Base-by-base conservation (phyloP, 2,113 vertebrate genomes). In the Perca flavescens region DNA sequence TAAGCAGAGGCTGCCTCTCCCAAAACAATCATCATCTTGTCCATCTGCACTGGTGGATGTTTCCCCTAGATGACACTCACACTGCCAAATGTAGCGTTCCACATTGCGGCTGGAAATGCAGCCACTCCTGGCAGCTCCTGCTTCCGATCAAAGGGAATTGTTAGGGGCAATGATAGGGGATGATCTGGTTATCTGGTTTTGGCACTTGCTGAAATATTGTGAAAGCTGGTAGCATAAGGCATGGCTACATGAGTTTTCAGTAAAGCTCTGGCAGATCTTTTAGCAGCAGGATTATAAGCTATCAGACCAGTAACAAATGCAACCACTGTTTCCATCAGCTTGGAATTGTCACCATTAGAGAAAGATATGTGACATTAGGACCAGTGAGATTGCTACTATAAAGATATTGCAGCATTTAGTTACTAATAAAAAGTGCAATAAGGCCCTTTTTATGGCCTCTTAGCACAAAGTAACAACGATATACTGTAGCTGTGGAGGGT, bases 271-370 rank as follows among this genome's bases (percentile, higher is more conserved):
- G 71, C 74, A 57, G 13, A 56, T 77, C 2, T 34, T 71, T 52
- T 21, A 61, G 76, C 47, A 63, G 62, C 52, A 64, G 80, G 85
- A 90, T 84, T 81, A 88, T 46, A 28, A 75, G 53, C 68, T 58
- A 72, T 77, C 50, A 60, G 40, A 77, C 72, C 34, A 34, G 62
- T 43, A 71, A 69, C 57, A 17, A 69, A 74, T 57, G 65, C 63
- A 84, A 25, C 58, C 19, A 2, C 49, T 70, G 19, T 57, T 64
- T 5, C 70, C 22, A 57, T 72, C 25, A 57, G 17, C 21, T 63
- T 10, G 7, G 3, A 78, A 65, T 81, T 79, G 71, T 66, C 47
- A 46, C 53, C 53, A 40, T 75, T 63, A 66, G 10, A 69, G 68
- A 77, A 64, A 68, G 1, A 86, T 63, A 11, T 19, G 47, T 3